A percentile compares a stretch with the other conserved stretches of the same genome.
These are phyloP conservation scores for Idaea biselata DNA, from an alignment of 2,888 invertebrate species.

Conservation along the genomic window DNA sequence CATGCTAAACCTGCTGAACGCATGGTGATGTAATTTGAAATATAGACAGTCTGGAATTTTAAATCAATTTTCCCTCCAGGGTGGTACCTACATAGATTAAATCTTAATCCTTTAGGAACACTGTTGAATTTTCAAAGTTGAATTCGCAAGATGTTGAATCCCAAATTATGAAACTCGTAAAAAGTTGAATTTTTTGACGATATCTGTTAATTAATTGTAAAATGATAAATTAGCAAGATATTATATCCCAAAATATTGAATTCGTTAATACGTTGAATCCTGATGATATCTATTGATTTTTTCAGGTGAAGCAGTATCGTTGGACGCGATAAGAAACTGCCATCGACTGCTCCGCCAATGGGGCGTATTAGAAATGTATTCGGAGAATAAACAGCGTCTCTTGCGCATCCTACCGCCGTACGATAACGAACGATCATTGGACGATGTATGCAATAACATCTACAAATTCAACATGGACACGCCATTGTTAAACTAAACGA, in stretches of 20 bases:
- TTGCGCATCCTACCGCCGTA: constrained; percentile 51
- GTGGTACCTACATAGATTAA: no score
- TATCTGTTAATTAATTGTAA: no score
- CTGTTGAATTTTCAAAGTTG: no score
- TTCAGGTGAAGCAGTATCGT: constrained; percentile 92
- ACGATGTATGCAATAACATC: constrained; percentile 48
- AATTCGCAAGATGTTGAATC: no score
- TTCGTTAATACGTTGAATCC: background rate
- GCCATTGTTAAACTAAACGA: constrained; percentile 45
- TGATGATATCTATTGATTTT: constrained; percentile 10
- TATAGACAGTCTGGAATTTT: no score
- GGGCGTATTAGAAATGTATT: constrained; percentile 85
- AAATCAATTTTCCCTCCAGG: no score
- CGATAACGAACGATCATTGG: constrained; percentile 36
- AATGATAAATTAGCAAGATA: no score
- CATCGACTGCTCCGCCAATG: constrained; percentile 90
- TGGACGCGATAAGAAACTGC: constrained; percentile 92
- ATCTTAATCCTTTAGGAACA: no score
- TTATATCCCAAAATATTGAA: background rate
- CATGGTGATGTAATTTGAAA: no score
- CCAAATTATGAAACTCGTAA: no score
- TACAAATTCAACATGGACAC: constrained; percentile 61
- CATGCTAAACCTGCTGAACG: no score
- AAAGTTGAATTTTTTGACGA: no score
- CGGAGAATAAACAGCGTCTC: constrained; percentile 46